A percentile compares a stretch with the other conserved stretches of the same genome.
phyloP scores from a whole-genome alignment of 2,888 invertebrate genomes.

The Microdon myrmicae region DNA sequence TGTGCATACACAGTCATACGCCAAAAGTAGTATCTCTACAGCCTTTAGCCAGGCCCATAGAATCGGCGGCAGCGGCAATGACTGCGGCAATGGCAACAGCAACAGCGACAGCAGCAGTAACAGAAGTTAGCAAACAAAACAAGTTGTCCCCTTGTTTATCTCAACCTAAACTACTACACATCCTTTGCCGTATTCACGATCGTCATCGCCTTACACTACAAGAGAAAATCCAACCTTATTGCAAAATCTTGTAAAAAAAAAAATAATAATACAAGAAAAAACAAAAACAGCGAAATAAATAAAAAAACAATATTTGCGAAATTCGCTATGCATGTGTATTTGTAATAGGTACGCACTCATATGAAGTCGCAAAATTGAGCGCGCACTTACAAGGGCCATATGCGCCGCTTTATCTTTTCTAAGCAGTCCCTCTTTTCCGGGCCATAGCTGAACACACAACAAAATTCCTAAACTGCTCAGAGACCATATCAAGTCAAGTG shows the following conservation, averaged over 20 bases:
- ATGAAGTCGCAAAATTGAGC: constrained; percentile 32
- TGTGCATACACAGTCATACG: constrained; percentile 36
- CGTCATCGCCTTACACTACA: constrained; percentile 27
- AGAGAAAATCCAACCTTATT: constrained; percentile 26
- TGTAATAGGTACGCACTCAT: constrained; percentile 51
- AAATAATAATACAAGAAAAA: constrained; percentile 36
- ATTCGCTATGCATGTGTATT: constrained; percentile 39
- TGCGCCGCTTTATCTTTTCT: constrained; percentile 32
- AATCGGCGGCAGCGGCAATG: constrained; percentile 30
- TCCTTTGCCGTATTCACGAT: constrained; percentile 18
- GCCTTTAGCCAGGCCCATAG: no score
- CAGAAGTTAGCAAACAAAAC: constrained; percentile 48
- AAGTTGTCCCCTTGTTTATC: constrained; percentile 51
- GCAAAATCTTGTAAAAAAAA: constrained; percentile 34
- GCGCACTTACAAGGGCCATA: constrained; percentile 44
- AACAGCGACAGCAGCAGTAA: constrained; percentile 31
- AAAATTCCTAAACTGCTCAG: constrained; percentile 24
- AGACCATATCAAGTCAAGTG: constrained; percentile 23
- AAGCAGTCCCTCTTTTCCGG: constrained; percentile 12
- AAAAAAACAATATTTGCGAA: constrained; percentile 50
- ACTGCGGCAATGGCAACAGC: constrained; percentile 14
- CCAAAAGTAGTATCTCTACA: constrained; percentile 45
- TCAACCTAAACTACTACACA: constrained; percentile 48
- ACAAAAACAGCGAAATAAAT: constrained; percentile 16
- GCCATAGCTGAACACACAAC: constrained; percentile 16